Base-by-base conservation (phyloP, 1,140 invertebrate species). In the Bombus confusus region DNA sequence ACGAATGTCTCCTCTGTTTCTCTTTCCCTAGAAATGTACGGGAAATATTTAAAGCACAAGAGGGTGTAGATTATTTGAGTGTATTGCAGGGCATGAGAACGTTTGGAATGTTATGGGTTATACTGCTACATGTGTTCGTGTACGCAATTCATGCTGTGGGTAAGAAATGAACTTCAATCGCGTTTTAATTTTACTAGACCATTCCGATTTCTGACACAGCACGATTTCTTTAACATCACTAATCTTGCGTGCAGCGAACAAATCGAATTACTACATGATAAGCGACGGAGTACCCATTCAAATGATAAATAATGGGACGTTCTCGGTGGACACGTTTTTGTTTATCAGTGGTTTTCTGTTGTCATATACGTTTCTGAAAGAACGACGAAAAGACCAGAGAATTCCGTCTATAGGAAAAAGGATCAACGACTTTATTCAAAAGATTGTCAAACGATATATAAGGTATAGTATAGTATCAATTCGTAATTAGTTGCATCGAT, bases 31-130 rank as follows among this genome's bases (percentile, higher is more conserved):
- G 93, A 2, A 96, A 95, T 59, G 88, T 93, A 0, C 94, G 92
- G 72, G 87, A 87, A 13, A 93, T 95, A 57, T 93, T 95, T 15
- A 78, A 81, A 34, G 93, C 93, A 0, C 91, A 92, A 57, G n/a
- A 93, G 3, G 47, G 66, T 9, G 5, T 64, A 0, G 91, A 95
- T 41, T 88, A 91, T 1, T n/a, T 96, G 4, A 43, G 87, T 1
- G 31, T 86, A 0, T 93, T 96, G 31, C 94, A 96, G 62, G 95
- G 95, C 0, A 31, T 96, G 3, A 90, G 92, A 86, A 95, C 95
- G 86, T 88, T 95, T 18, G 91, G 93, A n/a, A 96, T 96, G 94
- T 28, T 94, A 13, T 96, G 95, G 95, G 93, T 96, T n/a, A 92
- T 95, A 9, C 87, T 95, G 76, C 92, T 91, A 8, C 96, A 96